Base-by-base conservation (phyloP, 2,113 vertebrate genomes). In the Erythrocercus mccallii region DNA sequence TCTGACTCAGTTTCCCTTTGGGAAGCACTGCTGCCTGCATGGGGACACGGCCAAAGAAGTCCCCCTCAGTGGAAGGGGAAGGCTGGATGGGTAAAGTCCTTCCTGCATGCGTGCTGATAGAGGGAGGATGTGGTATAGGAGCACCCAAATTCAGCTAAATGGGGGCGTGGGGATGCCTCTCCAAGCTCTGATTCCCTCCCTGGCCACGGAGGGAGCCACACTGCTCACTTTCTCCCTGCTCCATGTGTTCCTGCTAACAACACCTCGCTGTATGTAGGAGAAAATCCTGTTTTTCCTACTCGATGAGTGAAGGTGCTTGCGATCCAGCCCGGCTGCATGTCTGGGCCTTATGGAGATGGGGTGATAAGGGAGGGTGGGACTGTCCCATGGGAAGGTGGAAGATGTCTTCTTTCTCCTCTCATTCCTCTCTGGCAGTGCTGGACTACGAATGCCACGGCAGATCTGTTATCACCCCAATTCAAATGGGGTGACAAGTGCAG, bases 371-470 rank as follows among this genome's bases (percentile, higher is more conserved):
- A 71, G 83, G 47, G 69, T 83, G 47, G n/a, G 19, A 72, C 47
- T 56, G 22, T 56, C 40, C 64, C 12, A 0, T 5, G 30, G 38
- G 44, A 71, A 74, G n/a, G 60, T 88, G 69, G n/a, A 81, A 82
- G 30, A 27, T 21, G 31, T 61, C 54, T 93, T 28, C 18, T 74
- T 78, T 81, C 57, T 65, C 25, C 35, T 74, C 51, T 81, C 12
- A 1, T 82, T 85, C 27, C 28, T 88, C 24, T 40, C 54, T 69
- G 62, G 47, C 62, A 51, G 6, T 70, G 61, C 80, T 66, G 47
- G 62, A 35, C 65, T 22, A 10, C 0, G 0, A 62, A 33, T 40
- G 16, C 37, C 51, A 6, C 0, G 0, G 22, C 66, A 86, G 22
- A 42, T 57, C 31, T 57, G 27, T n/a, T 35, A 27, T 73, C 40